A percentile compares a stretch with the other conserved stretches of the same genome.
phyloP scores from a whole-genome alignment of 2,888 invertebrate genomes.

The Drosophila bunnanda region DNA sequence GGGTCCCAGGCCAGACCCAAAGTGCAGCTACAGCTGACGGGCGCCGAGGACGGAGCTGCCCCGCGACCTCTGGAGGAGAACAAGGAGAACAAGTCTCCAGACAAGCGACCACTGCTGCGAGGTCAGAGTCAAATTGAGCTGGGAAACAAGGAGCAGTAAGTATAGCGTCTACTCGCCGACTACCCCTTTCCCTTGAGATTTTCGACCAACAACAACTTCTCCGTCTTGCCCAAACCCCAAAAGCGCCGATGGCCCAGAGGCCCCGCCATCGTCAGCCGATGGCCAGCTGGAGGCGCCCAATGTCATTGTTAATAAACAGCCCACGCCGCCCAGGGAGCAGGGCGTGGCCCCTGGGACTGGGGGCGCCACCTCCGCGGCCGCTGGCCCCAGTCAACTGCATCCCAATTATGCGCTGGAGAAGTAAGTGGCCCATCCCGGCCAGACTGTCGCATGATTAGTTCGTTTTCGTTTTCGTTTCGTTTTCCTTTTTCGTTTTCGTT shows the following conservation, averaged over 20 bases:
- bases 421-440: constrained; percentile 76
- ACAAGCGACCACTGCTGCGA: constrained; percentile 69
- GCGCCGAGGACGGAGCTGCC: constrained; percentile 53
- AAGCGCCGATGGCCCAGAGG: constrained; percentile 51
- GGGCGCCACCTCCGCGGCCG: constrained; percentile 40
- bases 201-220: constrained; percentile 45
- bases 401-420: constrained; percentile 78
- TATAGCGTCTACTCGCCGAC: constrained; percentile 35
- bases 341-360: constrained; percentile 32
- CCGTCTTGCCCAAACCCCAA: constrained; percentile 25
- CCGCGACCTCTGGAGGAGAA: constrained; percentile 69
- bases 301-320: constrained; percentile 81
- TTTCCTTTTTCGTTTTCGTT: constrained; percentile 21
- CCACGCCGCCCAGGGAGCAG: constrained; percentile 71
- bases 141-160: constrained; percentile 83
- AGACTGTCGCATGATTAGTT: constrained; percentile 57
- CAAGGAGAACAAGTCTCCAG: constrained; percentile 82
- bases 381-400: constrained; percentile 65
- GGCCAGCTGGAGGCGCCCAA: constrained; percentile 54
- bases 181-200: constrained; percentile 23
- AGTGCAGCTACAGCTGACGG: constrained; percentile 57
- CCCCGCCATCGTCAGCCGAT: constrained; percentile 27
- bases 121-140: constrained; percentile 83
- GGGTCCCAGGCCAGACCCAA: constrained; percentile 38
- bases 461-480: constrained; percentile 17